A percentile compares a stretch with the other conserved stretches of the same genome.
Evolutionary conservation across 2,113 vertebrate species (phyloP).

Genomic region (Strigops habroptila): DNA sequence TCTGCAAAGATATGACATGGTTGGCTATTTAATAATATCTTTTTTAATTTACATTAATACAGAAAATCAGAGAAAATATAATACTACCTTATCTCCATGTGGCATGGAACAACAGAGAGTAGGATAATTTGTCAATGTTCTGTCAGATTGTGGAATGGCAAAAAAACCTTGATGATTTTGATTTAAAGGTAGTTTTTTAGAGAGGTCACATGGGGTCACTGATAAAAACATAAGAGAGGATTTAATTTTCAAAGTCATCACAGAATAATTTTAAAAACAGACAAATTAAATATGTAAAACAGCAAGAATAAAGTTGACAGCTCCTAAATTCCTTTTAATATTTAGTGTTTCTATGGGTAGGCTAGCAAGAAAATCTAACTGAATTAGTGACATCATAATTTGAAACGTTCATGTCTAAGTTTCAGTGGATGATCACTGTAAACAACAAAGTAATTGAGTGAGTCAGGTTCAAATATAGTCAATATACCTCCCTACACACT

Average conservation of each 20-base stretch:
- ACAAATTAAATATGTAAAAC: background rate
- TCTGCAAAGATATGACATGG: background rate
- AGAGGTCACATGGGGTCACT: background rate
- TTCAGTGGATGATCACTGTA: background rate
- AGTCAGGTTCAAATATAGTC: background rate
- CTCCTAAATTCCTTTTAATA: background rate
- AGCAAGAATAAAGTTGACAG: background rate
- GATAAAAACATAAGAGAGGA: background rate
- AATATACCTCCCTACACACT: background rate
- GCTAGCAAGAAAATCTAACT: background rate
- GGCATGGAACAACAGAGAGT: background rate
- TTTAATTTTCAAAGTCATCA: background rate
- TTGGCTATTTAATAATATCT: background rate
- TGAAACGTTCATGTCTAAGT: background rate
- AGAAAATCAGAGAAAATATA: background rate
- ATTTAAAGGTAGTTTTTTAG: constrained; percentile 1
- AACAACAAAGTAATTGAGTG: background rate
- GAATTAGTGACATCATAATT: background rate
- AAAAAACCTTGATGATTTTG: background rate
- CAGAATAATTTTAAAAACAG: background rate
- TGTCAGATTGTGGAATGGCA: background rate
- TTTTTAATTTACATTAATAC: background rate
- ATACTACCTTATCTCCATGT: background rate
- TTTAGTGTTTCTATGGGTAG: background rate
- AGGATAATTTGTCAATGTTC: background rate